phyloP scores from a whole-genome alignment of 2,113 vertebrate genomes.

The Acrocephalus kingi region DNA sequence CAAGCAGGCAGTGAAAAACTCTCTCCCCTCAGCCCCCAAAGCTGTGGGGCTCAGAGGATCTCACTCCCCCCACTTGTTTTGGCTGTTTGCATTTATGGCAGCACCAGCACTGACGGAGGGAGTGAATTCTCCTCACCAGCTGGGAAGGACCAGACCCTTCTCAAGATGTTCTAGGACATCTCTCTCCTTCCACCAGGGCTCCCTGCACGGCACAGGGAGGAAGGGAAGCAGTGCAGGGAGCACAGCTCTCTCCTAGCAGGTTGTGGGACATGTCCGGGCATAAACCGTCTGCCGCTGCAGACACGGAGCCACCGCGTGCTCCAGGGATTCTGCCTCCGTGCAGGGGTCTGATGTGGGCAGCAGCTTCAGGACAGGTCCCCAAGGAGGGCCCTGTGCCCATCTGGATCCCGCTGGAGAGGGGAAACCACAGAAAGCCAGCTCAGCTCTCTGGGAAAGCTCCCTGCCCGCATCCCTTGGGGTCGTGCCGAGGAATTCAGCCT shows the following conservation, averaged over 20 bases:
- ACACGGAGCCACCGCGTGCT: fast-evolving
- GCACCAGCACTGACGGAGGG: neutral
- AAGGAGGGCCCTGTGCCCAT: neutral
- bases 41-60: neutral
- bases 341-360: neutral
- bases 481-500: conserved; percentile 15
- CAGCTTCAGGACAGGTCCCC: neutral
- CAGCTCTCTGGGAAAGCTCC: neutral
- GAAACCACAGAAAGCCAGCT: neutral
- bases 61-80: fast-evolving
- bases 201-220: neutral
- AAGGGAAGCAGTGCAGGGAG: neutral
- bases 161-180: neutral
- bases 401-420: neutral
- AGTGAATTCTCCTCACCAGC: fast-evolving
- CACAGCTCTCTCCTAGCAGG: neutral
- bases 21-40: neutral
- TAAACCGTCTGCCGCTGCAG: neutral
- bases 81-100: neutral
- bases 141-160: neutral
- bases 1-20: neutral
- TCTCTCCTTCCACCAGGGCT: neutral
- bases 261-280: conserved; percentile 38
- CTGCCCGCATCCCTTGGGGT: neutral
- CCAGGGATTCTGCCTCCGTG: neutral